Conservation (phyloP, 2,797 vertebrate genomes). For the Macropus fuliginosus region DNA sequence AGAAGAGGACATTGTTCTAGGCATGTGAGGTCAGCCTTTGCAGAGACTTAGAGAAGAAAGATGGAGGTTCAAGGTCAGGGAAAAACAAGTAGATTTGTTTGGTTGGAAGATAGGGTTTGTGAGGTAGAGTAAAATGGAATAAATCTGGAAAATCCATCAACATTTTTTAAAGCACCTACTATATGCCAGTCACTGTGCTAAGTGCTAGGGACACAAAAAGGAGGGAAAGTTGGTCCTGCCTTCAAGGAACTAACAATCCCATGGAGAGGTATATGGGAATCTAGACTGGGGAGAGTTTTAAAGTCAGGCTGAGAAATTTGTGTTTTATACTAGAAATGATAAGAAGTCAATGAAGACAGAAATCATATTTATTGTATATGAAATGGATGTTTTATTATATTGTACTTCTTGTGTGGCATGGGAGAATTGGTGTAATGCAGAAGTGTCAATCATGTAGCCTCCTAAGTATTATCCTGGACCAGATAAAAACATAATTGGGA, state of each 20-base stretch:
- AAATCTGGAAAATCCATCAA: background rate
- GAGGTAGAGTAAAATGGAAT: background rate
- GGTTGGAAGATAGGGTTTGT: background rate
- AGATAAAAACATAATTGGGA: background rate
- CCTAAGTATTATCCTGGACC: background rate
- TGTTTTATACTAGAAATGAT: background rate
- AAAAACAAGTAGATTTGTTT: background rate
- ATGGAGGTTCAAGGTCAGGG: background rate
- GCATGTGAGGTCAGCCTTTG: background rate
- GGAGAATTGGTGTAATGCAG: background rate
- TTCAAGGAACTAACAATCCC: background rate
- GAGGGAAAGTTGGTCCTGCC: background rate
- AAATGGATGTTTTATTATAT: background rate
- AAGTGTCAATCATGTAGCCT: background rate
- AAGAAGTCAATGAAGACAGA: background rate
- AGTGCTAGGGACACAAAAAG: background rate
- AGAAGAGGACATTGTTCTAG: background rate
- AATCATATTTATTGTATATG: background rate
- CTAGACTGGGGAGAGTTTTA: background rate
- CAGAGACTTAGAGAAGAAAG: background rate
- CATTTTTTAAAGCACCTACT: background rate
- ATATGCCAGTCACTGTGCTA: background rate
- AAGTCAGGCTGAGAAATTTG: background rate
- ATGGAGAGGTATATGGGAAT: background rate
- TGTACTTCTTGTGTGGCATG: background rate